Evolutionary conservation across 2,888 invertebrate species (phyloP).

Genomic region (Torymus texanus): DNA sequence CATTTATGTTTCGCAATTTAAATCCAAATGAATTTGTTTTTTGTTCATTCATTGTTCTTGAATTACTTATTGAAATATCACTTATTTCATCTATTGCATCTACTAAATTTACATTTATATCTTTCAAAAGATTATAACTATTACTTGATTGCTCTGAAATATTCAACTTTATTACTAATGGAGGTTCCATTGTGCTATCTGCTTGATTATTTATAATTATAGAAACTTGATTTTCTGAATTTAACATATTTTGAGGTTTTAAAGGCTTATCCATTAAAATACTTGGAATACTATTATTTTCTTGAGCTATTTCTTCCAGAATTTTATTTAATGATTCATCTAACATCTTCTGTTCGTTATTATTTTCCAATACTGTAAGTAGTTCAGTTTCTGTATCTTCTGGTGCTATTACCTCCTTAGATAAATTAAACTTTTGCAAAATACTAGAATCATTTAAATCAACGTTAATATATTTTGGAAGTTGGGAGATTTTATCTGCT

Average conservation of each 20-base stretch:
- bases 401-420: slow-evolving; percentile 12
- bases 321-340: slow-evolving; percentile 9
- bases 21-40: neutral
- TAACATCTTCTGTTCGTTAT: slow-evolving; percentile 13
- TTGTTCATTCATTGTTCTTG: neutral
- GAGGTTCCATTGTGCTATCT: neutral
- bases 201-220: neutral
- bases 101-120: slow-evolving; percentile 27
- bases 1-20: slow-evolving; percentile 38
- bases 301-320: neutral
- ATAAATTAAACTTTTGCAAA: slow-evolving; percentile 27
- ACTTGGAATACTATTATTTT: neutral
- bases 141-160: neutral
- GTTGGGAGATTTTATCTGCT: neutral
- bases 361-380: slow-evolving; percentile 4
- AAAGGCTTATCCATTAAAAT: too few species aligned
- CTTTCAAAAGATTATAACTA: slow-evolving; percentile 4
- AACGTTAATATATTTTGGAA: neutral
- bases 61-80: neutral
- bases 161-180: slow-evolving; percentile 6
- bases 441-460: slow-evolving; percentile 28
- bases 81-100: slow-evolving; percentile 33
- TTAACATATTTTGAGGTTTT: neutral
- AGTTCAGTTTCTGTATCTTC: slow-evolving; percentile 24
- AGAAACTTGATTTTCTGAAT: neutral